A percentile compares a stretch with the other conserved stretches of the same genome.
These are phyloP conservation scores for Calameuta pallipes DNA, from an alignment of 2,888 invertebrate species.

Conservation along the genomic window DNA sequence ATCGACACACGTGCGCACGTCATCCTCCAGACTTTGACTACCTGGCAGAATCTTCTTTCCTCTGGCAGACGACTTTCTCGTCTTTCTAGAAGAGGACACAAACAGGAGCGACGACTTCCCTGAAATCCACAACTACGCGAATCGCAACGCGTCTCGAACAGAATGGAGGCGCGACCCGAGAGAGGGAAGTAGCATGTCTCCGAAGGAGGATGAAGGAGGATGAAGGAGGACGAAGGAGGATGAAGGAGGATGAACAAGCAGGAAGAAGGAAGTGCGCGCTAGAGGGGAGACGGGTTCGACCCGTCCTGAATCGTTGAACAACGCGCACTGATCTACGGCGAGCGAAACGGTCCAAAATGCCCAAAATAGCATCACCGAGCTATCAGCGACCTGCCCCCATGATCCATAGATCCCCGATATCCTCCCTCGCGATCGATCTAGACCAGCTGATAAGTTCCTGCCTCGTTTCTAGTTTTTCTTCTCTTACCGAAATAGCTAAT, in stretches of 20 bases:
- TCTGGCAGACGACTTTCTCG: not conserved
- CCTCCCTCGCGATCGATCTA: not conserved
- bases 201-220: constrained; percentile 3
- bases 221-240: not conserved
- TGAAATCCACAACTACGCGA: no score
- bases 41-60: constrained; percentile 55
- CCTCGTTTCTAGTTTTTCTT: no score
- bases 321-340: constrained; percentile 29
- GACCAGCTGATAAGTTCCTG: no score
- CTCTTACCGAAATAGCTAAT: no score
- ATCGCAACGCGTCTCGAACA: no score
- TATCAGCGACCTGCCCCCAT: not conserved
- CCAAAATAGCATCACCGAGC: constrained; percentile 9
- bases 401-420: not conserved
- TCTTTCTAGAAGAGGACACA: not conserved
- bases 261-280: not conserved
- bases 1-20: constrained; percentile 21
- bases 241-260: constrained; percentile 4
- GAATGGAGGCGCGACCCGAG: no score
- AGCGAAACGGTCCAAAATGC: constrained; percentile 27
- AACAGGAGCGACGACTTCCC: not conserved
- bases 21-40: constrained; percentile 37
- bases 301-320: constrained; percentile 43
- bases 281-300: constrained; percentile 31
- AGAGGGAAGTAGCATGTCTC: no score